Conservation (phyloP, 2,113 vertebrate species). For the Artemisiospiza belli region DNA sequence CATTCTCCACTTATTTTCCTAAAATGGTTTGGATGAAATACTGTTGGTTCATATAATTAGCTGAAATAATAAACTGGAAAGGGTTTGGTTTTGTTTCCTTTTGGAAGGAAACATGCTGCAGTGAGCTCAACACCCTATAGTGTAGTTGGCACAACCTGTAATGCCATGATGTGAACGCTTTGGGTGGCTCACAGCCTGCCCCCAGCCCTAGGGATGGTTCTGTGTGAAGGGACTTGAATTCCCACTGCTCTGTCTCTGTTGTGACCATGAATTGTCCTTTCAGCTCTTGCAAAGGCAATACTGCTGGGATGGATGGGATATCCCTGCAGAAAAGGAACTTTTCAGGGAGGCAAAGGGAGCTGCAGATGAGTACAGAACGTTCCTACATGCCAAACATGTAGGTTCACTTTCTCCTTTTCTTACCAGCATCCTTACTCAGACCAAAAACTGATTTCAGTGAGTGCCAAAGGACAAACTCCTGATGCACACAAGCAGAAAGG, state of each 20-base stretch:
- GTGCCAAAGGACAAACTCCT: background rate
- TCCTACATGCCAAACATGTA: background rate
- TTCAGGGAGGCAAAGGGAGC: background rate
- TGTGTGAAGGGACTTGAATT: background rate
- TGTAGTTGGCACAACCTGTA: background rate
- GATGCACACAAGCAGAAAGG: background rate
- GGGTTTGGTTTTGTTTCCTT: conserved; percentile 8
- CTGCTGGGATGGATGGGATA: background rate
- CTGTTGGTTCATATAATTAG: conserved; percentile 44
- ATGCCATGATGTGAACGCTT: background rate
- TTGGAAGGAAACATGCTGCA: background rate
- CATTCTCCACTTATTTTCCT: conserved; percentile 41
- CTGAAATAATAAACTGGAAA: conserved; percentile 49
- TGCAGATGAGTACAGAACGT: background rate
- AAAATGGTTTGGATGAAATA: conserved; percentile 45
- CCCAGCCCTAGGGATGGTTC: background rate
- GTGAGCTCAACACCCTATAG: background rate
- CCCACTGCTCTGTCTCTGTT: background rate
- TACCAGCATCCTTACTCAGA: background rate
- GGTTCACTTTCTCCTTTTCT: background rate
- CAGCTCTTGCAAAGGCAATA: background rate
- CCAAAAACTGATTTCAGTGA: background rate
- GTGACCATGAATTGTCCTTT: background rate
- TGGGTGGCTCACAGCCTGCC: background rate
- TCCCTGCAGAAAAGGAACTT: background rate